Evolutionary conservation across 2,113 vertebrate species (phyloP), one percentile per base, ranked within the genome.

Genomic region (Pristiophorus japonicus): DNA sequence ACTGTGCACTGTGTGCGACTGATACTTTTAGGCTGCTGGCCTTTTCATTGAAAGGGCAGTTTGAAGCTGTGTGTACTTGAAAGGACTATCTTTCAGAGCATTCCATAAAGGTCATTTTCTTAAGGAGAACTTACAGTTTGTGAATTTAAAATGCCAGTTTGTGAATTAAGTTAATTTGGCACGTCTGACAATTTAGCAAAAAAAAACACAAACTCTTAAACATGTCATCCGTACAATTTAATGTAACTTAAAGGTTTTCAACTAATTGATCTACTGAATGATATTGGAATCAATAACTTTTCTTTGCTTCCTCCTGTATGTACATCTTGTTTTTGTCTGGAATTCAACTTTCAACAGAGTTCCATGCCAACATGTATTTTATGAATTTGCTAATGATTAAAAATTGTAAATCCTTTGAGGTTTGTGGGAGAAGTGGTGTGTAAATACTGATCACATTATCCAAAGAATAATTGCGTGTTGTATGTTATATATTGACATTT

Each of bases 391-490:
- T 92, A 63, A 92, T 38, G 59, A 63, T 63, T 92, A 65, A 92
- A 92, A 92, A 22, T 38, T 38, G 85, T 24, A 30, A 51, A 51
- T 11, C 22, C 27, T 88, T 47, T 51, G 4, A 45, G 38, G 4
- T 22, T 81, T 81, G 45, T 95, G 20, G 20, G 2, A 34, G 0
- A 95, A 96, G 55, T 2, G 51, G 51, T 51, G 51, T 51, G 51
- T 95, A 51, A 96, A 92, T 59, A n/a, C 59, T 59, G 5, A 59
- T 59, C 59, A 59, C 59, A 59, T 59, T 27, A 95, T 96, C 38
- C 65, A 81, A 70, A 95, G 95, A 84, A 22, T 45, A 7, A 91
- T 96, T 66, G 96, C 96, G 95, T 96, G 85, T 96, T 81, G 14
- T 38, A 81, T 81, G 92, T 65, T 55, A 42, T 81, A 81, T 0